A percentile compares a stretch with the other conserved stretches of the same genome.
phyloP scores from a whole-genome alignment of 2,113 vertebrate species.

The Nerophis lumbriciformis region DNA sequence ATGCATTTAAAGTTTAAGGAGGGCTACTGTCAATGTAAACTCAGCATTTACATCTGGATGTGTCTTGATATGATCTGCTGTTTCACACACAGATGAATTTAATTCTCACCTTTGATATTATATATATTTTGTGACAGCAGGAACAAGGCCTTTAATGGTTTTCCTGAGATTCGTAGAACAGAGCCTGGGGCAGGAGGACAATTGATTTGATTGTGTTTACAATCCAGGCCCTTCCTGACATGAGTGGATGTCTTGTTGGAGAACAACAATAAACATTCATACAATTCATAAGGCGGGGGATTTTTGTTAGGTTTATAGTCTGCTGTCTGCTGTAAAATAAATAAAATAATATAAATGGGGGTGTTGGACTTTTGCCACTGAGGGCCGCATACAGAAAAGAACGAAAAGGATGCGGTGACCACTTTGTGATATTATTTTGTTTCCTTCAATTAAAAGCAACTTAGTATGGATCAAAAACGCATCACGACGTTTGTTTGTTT shows the following conservation, averaged over 20 bases:
- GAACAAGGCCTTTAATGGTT: slow-evolving; percentile 22
- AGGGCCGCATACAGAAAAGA: no score
- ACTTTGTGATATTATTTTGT: no score
- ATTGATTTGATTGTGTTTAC: slow-evolving; percentile 38
- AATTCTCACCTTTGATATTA: slow-evolving; percentile 13
- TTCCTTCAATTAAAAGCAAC: no score
- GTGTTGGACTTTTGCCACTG: no score
- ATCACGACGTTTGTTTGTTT: no score
- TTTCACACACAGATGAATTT: slow-evolving; percentile 15
- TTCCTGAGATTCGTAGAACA: slow-evolving; percentile 19
- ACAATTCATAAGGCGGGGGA: neutral
- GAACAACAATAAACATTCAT: neutral
- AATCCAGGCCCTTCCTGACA: slow-evolving; percentile 1
- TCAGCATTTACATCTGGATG: slow-evolving; percentile 3
- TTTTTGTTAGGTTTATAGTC: neutral
- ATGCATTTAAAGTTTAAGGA: neutral
- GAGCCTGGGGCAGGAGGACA: slow-evolving; percentile 23
- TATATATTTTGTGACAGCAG: slow-evolving; percentile 25
- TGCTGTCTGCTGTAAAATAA: neutral
- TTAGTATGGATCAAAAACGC: no score
- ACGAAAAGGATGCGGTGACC: no score
- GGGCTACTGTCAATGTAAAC: slow-evolving; percentile 1
- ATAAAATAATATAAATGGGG: no score
- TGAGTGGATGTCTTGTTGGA: slow-evolving; percentile 8
- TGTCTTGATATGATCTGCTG: slow-evolving; percentile 20